Base-by-base conservation (phyloP, 2,888 invertebrate genomes). In the Agonopterix heracliana region DNA sequence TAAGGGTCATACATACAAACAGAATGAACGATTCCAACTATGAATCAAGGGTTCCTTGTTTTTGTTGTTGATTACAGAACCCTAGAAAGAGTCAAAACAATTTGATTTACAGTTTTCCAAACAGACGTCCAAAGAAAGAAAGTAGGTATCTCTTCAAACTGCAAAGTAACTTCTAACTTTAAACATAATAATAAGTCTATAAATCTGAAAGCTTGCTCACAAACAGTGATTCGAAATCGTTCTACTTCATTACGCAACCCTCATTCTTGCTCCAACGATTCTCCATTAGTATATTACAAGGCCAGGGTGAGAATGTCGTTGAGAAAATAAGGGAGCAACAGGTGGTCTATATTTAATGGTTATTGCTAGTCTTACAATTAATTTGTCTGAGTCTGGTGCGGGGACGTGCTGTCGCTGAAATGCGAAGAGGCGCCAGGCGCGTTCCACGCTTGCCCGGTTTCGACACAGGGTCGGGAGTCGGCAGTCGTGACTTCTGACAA, bases 271-370 rank as follows among this genome's bases (percentile, higher is more conserved):
- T 34, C n/a, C 34, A 40, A 14, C 34, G 41, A 26, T 26, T 26
- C 46, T 36, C 26, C 45, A 44, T 40, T 17, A 41, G 12, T 35
- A 44, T 45, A 11, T 26, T n/a, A 9, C 40, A 41, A 51, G 14
- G 42, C 34, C 8, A 46, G 46, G 48, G 53, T 46, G 54, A 49
- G 51, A 53, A 51, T 55, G 55, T 55, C 55, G 49, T 49, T 50
- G 40, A 50, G 49, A 49, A 50, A 54, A 54, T 50, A 53, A 45
- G 41, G 52, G 58, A 53, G 63, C 77, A 78, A 83, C 81, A 82
- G 76, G 80, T 79, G 71, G 76, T 68, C 65, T 58, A 80, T 80
- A 77, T 80, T 77, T 77, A 77, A 76, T 69, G 70, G 71, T 74
- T 71, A 76, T 71, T 71, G 68, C 68, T 68, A 61, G 68, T 64